These are phyloP conservation scores for Lomographa bimaculata DNA, from an alignment of 2,888 invertebrate genomes.

Conservation along the genomic window DNA sequence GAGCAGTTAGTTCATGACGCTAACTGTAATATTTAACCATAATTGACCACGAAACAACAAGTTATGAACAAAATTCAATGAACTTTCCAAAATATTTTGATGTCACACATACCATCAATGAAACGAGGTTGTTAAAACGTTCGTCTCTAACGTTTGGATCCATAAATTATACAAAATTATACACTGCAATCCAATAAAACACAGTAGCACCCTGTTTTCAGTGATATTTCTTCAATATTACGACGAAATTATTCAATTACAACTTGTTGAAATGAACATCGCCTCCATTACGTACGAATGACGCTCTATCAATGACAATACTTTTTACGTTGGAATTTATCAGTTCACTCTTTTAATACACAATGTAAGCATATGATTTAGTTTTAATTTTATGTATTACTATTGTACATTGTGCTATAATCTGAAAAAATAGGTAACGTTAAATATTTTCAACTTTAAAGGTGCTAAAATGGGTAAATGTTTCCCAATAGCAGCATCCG, in stretches of 20 bases:
- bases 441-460: too few relatives aligned
- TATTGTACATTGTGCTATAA: too few relatives aligned
- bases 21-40: constrained; percentile 30
- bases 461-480: too few relatives aligned
- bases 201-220: constrained; percentile 56
- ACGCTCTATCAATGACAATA: constrained; percentile 80
- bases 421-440: too few relatives aligned
- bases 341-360: not conserved
- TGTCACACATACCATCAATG: constrained; percentile 81
- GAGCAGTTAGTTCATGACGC: constrained; percentile 25
- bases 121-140: constrained; percentile 68
- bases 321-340: constrained; percentile 64
- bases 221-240: constrained; percentile 60
- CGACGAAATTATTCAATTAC: constrained; percentile 55
- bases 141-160: constrained; percentile 54
- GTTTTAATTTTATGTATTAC: too few relatives aligned
- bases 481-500: too few relatives aligned
- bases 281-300: constrained; percentile 87
- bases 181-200: constrained; percentile 66
- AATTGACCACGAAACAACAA: constrained; percentile 33
- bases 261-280: constrained; percentile 67
- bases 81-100: constrained; percentile 85
- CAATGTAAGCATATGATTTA: too few relatives aligned
- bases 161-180: constrained; percentile 58
- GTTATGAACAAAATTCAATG: constrained; percentile 49